Evolutionary conservation across 2,797 vertebrate species (phyloP).

Genomic region (Pteropus rufus): DNA sequence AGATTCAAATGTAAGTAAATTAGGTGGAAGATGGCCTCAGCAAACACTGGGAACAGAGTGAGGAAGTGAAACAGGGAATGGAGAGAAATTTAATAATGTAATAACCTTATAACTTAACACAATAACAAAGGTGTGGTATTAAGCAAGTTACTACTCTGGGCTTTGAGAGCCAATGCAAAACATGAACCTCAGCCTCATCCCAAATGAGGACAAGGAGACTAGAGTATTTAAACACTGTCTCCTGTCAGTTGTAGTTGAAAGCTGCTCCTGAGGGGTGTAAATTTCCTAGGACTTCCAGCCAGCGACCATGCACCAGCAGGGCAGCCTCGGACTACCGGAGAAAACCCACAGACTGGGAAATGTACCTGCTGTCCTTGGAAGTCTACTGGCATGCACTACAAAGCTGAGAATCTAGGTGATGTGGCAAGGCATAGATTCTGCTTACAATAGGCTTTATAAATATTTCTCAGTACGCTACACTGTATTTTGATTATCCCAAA

Average conservation of each 20-base stretch:
- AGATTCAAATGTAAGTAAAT: not conserved
- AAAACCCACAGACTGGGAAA: not conserved
- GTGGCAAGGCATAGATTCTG: not conserved
- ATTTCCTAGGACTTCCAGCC: not conserved
- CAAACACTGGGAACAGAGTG: not conserved
- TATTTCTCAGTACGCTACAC: not conserved
- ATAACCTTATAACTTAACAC: not conserved
- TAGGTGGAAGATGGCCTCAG: not conserved
- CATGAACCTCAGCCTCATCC: not conserved
- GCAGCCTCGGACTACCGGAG: not conserved
- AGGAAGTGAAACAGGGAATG: not conserved
- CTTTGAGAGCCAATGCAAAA: not conserved
- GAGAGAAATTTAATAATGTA: not conserved
- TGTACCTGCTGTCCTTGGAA: not conserved
- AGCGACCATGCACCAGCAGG: not conserved
- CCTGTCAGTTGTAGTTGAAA: not conserved
- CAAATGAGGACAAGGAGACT: not conserved
- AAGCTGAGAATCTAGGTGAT: not conserved
- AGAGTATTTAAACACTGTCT: not conserved
- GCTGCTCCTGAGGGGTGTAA: not conserved
- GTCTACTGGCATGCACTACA: not conserved
- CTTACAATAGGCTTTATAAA: not conserved
- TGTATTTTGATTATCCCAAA: slow-evolving; percentile 2
- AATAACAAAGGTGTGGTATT: not conserved
- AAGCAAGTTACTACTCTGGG: not conserved